Percentiles rank a stretch among this genome's conserved stretches.
Conservation (phyloP, 2,888 invertebrate genomes). For the Trissoscelio sp. region DNA sequence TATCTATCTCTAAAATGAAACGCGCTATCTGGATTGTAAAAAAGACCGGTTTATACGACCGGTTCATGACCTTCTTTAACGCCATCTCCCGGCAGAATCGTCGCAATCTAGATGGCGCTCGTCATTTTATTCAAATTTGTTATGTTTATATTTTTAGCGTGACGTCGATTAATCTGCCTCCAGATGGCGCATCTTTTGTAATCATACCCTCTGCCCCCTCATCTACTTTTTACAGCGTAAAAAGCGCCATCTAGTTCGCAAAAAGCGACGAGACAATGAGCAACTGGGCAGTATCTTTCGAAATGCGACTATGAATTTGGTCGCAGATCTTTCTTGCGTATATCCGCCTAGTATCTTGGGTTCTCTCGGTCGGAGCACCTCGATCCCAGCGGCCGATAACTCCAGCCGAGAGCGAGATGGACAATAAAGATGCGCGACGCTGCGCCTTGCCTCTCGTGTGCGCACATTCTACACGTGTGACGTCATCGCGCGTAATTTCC, state of each 20-base stretch:
- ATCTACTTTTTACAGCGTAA: neutral
- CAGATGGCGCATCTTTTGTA: slow-evolving; percentile 3
- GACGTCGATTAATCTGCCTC: slow-evolving; percentile 14
- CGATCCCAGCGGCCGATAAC: slow-evolving; percentile 58
- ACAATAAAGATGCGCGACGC: slow-evolving; percentile 52
- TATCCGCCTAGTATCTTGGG: slow-evolving; percentile 27
- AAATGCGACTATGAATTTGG: slow-evolving; percentile 58
- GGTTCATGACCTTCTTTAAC: neutral
- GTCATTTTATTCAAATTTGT: slow-evolving; percentile 6
- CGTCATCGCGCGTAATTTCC: slow-evolving; percentile 67
- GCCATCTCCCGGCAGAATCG: slow-evolving; percentile 6
- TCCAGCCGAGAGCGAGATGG: slow-evolving; percentile 45
- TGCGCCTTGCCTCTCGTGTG: slow-evolving; percentile 25
- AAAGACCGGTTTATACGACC: neutral
- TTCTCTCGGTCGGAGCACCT: slow-evolving; percentile 38
- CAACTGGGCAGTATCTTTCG: slow-evolving; percentile 22
- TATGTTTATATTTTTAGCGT: slow-evolving; percentile 7
- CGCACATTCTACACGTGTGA: slow-evolving; percentile 64
- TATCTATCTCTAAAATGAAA: neutral
- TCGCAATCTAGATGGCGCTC: slow-evolving; percentile 22
- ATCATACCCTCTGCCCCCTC: neutral
- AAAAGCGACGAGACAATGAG: slow-evolving; percentile 21
- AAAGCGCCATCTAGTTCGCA: slow-evolving; percentile 19
- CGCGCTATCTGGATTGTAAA: neutral
- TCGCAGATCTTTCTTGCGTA: slow-evolving; percentile 35